phyloP scores from a whole-genome alignment of 2,888 invertebrate species.

The Prenolepis imparis region DNA sequence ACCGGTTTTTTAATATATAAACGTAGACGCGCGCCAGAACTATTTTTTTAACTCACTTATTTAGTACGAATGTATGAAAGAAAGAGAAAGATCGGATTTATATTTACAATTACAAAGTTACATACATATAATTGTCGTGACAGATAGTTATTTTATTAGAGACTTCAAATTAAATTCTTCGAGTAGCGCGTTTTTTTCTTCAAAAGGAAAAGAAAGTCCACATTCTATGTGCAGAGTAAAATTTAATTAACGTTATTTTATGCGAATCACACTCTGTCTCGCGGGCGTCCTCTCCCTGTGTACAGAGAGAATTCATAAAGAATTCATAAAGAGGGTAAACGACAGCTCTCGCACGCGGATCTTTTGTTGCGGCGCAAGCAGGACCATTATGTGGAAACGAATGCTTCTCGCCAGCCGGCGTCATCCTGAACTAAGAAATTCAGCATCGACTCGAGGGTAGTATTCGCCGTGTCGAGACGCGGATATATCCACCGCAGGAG shows the following conservation, averaged over 20 bases:
- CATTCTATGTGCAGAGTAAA: background rate
- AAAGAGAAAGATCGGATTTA: background rate
- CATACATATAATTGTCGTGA: background rate
- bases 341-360: constrained; percentile 29
- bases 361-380: constrained; percentile 45
- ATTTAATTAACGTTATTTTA: constrained; percentile 49
- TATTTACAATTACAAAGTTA: constrained; percentile 3
- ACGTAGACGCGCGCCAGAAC: background rate
- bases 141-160: constrained; percentile 3
- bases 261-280: background rate
- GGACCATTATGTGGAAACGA: constrained; percentile 55
- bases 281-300: background rate
- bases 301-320: constrained; percentile 21
- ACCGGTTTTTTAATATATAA: background rate
- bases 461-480: constrained; percentile 70
- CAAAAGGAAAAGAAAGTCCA: background rate
- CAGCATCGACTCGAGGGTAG: constrained; percentile 80
- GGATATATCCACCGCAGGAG: constrained; percentile 74
- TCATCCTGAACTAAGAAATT: constrained; percentile 82
- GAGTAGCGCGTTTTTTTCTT: constrained; percentile 19
- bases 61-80: background rate
- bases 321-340: constrained; percentile 47
- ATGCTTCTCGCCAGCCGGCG: constrained; percentile 67
- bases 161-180: constrained; percentile 6
- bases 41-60: background rate